A percentile compares a stretch with the other conserved stretches of the same genome.
Evolutionary conservation across 1,140 invertebrate species (phyloP).

Genomic region (Meloidogyne chitwoodi): DNA sequence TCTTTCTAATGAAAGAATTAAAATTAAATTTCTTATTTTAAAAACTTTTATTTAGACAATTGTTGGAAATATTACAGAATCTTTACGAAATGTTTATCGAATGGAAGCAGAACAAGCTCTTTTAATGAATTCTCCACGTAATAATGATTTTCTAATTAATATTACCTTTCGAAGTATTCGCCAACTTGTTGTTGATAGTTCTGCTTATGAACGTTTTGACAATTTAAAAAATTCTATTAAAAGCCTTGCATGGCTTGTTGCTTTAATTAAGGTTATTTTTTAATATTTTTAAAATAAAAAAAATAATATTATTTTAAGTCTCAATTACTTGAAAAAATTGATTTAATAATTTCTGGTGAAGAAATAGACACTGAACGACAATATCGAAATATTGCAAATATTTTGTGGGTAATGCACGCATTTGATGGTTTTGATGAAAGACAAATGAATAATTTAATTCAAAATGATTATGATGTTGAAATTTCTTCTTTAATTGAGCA

Average conservation of each 20-base stretch:
- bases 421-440: slow-evolving; percentile 12
- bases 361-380: neutral
- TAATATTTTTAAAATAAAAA: neutral
- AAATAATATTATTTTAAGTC: neutral
- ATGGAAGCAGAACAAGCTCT: slow-evolving; percentile 11
- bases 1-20: too few species aligned
- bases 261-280: slow-evolving; percentile 7
- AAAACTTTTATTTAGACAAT: slow-evolving; percentile 16
- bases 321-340: slow-evolving; percentile 9
- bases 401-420: slow-evolving; percentile 20
- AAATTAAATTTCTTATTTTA: too few species aligned
- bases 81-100: neutral
- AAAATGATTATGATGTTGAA: slow-evolving; percentile 2
- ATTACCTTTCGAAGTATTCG: slow-evolving; percentile 13
- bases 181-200: slow-evolving; percentile 12
- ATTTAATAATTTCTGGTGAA: slow-evolving; percentile 2
- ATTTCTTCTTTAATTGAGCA: slow-evolving; percentile 8
- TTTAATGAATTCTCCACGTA: neutral
- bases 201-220: slow-evolving; percentile 20
- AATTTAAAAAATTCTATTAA: slow-evolving; percentile 17
- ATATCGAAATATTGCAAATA: slow-evolving; percentile 11
- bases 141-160: slow-evolving; percentile 18
- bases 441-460: neutral
- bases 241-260: slow-evolving; percentile 15
- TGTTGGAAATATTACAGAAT: neutral